phyloP scores from a whole-genome alignment of 2,113 vertebrate species.

The Semicossyphus pulcher region DNA sequence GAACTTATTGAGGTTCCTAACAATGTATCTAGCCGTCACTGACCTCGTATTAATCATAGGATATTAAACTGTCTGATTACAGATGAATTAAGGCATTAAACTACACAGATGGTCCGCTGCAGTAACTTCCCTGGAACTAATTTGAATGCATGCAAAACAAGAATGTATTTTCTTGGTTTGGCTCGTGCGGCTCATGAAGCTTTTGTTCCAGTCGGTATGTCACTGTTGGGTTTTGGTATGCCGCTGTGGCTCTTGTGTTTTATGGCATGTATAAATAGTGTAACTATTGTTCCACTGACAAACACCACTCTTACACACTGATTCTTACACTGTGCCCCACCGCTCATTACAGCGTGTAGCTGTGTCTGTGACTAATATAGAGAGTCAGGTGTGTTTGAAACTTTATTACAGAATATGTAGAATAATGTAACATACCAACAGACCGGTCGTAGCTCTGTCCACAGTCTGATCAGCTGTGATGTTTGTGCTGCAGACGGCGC shows the following conservation, averaged over 20 bases:
- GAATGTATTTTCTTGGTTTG: background rate
- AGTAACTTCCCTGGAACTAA: background rate
- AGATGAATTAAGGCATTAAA: no score
- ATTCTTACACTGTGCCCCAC: background rate
- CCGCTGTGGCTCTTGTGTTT: background rate
- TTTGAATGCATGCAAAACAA: background rate
- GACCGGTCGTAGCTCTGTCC: no score
- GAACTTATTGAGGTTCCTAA: background rate
- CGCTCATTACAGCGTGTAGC: background rate
- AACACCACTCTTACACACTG: background rate
- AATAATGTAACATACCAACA: no score
- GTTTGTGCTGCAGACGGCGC: no score
- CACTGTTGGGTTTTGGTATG: background rate
- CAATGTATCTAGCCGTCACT: background rate
- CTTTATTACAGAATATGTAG: no score
- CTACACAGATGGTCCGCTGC: background rate
- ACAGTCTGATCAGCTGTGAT: no score
- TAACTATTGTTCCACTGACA: background rate
- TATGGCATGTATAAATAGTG: background rate
- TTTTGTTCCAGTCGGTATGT: background rate
- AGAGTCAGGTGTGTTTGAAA: no score
- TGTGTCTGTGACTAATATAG: background rate
- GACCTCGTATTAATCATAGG: no score
- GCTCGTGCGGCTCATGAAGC: background rate
- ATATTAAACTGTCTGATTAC: no score